A percentile compares a stretch with the other conserved stretches of the same genome.
Conservation (phyloP, 1,140 invertebrate genomes). For the Bilobella aurantiaca region DNA sequence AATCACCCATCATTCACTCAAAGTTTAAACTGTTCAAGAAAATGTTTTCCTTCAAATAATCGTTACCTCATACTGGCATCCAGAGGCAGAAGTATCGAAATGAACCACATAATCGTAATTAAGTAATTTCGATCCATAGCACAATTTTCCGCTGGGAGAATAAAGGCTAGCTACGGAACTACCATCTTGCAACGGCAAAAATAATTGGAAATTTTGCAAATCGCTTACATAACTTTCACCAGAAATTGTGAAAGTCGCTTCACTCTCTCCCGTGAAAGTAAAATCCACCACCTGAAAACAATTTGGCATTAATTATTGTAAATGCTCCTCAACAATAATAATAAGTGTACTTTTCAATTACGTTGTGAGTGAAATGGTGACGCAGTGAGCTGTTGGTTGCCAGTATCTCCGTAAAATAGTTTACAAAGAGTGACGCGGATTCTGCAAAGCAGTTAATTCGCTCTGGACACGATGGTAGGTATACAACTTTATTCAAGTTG, state of each 20-base stretch:
- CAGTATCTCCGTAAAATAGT: constrained; percentile 19
- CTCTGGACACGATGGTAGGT: constrained; percentile 3
- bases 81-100: background rate
- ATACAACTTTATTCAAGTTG: constrained; percentile 16
- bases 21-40: too few species aligned
- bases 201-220: background rate
- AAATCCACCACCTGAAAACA: background rate
- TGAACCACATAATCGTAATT: background rate
- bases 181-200: background rate
- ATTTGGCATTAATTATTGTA: background rate
- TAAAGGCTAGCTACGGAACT: background rate
- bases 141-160: background rate
- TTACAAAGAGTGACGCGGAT: constrained; percentile 9
- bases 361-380: background rate
- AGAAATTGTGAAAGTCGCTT: background rate
- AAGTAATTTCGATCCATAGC: background rate
- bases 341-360: background rate
- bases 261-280: background rate
- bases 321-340: too few species aligned
- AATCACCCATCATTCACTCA: background rate
- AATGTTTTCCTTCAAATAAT: background rate
- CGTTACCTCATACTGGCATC: constrained; percentile 3
- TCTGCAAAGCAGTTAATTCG: background rate
- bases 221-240: background rate
- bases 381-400: background rate